Base-by-base conservation (phyloP, 2,113 vertebrate species). In the Phyllostomus hastatus region DNA sequence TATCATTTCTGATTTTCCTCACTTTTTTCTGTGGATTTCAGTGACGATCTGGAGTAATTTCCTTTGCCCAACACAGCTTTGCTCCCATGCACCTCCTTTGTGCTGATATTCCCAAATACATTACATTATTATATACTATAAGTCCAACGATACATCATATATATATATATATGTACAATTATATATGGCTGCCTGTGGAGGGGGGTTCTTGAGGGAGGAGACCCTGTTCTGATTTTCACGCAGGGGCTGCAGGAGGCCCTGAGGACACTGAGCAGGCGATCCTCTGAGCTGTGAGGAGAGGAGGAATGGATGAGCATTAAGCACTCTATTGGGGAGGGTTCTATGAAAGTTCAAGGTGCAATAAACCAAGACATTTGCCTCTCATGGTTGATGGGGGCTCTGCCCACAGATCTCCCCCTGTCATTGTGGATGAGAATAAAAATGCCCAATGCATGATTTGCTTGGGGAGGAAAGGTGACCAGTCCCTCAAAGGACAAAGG, bases 71-170 rank as follows among this genome's bases (percentile, higher is more conserved):
- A 0, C 5, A 5, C 1, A 10, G 22, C 35, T 79, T 24, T 64
- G 64, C 22, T 41, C 43, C 76, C 15, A 1, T 0, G 2, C 0
- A 0, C 52, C 7, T 24, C 24, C 35, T 41, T 33, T 10, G 81
- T 73, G 67, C 38, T 7, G 2, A 38, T 48, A 7, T 28, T 2
- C 33, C 3, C 50, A 17, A 20, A n/a, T 28, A 17, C 1, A 26
- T 69, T 50, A 6, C 26, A 33, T 31, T 31, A n/a, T 48, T 41
- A 19, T 8, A 20, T 15, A 26, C 7, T 73, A 2, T 5, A 11
- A 52, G 28, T 17, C 46, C 28, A 24, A 26, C 19, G 10, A 70
- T 7, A 61, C 9, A 11, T 48, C 14, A 7, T 12, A 26, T 3
- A 11, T 1, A 3, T 70, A 66, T 16, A 24, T 14, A 50, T 50